Conservation (phyloP, 2,113 vertebrate genomes). For the Lampris megalopsis region DNA sequence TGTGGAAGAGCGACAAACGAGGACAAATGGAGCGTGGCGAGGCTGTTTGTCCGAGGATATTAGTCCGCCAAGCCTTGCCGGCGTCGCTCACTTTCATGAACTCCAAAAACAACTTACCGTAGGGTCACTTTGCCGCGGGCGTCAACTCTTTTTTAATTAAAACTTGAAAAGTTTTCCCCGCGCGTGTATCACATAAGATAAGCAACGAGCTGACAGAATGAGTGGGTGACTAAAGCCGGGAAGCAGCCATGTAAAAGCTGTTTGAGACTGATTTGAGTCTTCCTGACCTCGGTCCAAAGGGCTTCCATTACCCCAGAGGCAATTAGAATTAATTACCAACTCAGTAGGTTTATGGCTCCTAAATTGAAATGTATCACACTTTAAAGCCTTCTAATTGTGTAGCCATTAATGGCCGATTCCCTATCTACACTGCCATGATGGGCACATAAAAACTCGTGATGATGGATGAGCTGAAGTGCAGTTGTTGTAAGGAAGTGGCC, state of each 20-base stretch:
- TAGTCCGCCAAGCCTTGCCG: slow-evolving; percentile 52
- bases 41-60: slow-evolving; percentile 72
- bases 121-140: slow-evolving; percentile 14
- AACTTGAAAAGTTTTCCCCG: slow-evolving; percentile 51
- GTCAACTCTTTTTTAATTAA: slow-evolving; percentile 56
- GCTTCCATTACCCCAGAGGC: slow-evolving; percentile 92
- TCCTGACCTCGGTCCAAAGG: slow-evolving; percentile 87
- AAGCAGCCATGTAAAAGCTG: slow-evolving; percentile 53
- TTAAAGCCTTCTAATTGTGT: slow-evolving; percentile 89
- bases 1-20: slow-evolving; percentile 27
- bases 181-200: slow-evolving; percentile 50
- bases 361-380: slow-evolving; percentile 92
- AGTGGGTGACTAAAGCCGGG: slow-evolving; percentile 32
- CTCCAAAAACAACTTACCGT: slow-evolving; percentile 58
- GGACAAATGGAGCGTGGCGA: slow-evolving; percentile 63
- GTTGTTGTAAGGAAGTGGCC: slow-evolving; percentile 11
- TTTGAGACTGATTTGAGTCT: slow-evolving; percentile 57
- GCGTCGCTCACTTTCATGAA: slow-evolving; percentile 36
- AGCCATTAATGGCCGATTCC: slow-evolving; percentile 87
- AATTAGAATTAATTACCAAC: slow-evolving; percentile 96
- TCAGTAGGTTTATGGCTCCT: slow-evolving; percentile 93
- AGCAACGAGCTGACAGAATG: slow-evolving; percentile 40
- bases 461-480: slow-evolving; percentile 82
- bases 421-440: slow-evolving; percentile 83
- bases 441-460: slow-evolving; percentile 83